Evolutionary conservation across 2,888 invertebrate genomes (phyloP), one percentile per base, ranked within the genome.

Genomic region (Endomychus coccineus): DNA sequence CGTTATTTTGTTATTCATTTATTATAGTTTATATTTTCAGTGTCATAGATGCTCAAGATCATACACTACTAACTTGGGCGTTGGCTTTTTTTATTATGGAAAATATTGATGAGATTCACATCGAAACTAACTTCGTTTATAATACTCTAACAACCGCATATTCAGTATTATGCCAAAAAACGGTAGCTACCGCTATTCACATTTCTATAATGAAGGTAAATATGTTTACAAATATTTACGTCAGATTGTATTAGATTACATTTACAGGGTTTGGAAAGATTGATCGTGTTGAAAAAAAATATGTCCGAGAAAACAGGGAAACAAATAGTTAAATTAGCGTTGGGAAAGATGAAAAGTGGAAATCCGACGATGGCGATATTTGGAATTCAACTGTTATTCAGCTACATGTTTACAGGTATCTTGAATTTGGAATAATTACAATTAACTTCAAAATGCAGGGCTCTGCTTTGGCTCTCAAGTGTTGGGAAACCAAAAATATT

Each of bases 371-470:
- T 76, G 52, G 77, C 83, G 31, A 67, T 86, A 48, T 77, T 82
- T 43, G 81, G 83, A 9, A 66, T 83, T 45, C 83, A 84, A 58
- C 68, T 88, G 36, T 72, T 87, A 49, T 67, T 86, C 44, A 80
- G 82, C 27, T 83, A 84, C 58, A 83, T 87, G 75, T 88, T 88
- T 66, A 78, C 80, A 51, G 72, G 75, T 75, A 61, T 67, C 67
- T 62, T 22, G 4, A 5, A 27, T 15, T 22, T 16, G 16, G n/a
- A n/a, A n/a, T n/a, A n/a, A n/a, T n/a, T n/a, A n/a, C n/a, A n/a
- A n/a, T n/a, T n/a, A n/a, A n/a, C n/a, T n/a, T n/a, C n/a, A n/a
- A n/a, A n/a, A n/a, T n/a, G n/a, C n/a, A n/a, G n/a, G n/a, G n/a
- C n/a, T n/a, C n/a, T n/a, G n/a, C n/a, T n/a, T n/a, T n/a, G n/a